These are phyloP conservation scores for Cerceris rybyensis DNA, from an alignment of 2,888 invertebrate genomes.

Conservation along the genomic window DNA sequence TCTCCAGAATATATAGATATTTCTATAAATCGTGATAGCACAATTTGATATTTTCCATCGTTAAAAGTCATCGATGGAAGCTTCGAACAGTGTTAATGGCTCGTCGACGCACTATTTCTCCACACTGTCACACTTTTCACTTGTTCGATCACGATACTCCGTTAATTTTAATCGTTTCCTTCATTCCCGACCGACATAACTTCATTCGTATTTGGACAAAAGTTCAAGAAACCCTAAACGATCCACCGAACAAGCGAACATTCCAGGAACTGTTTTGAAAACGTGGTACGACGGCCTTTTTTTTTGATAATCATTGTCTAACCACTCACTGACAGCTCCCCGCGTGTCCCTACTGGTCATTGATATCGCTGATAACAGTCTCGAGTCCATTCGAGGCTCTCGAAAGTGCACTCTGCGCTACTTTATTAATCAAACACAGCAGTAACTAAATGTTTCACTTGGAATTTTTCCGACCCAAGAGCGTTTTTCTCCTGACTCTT, in stretches of 20 bases:
- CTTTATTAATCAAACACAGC: constrained; percentile 63
- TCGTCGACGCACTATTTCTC: too few species aligned
- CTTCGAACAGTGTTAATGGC: too few species aligned
- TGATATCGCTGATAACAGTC: constrained; percentile 69
- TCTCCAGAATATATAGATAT: not conserved
- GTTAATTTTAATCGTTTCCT: too few species aligned
- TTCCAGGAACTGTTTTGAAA: constrained; percentile 39
- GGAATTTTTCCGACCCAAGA: not conserved
- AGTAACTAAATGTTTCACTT: not conserved
- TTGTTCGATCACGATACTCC: too few species aligned
- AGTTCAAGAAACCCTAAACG: not conserved
- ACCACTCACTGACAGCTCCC: constrained; percentile 49
- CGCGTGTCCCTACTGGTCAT: constrained; percentile 48
- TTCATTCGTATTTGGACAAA: not conserved
- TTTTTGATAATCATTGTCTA: constrained; percentile 52
- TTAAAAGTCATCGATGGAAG: too few species aligned
- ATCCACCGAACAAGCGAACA: not conserved
- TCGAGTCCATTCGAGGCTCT: constrained; percentile 48
- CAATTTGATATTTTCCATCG: too few species aligned
- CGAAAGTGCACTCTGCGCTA: constrained; percentile 58
- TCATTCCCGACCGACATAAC: too few species aligned
- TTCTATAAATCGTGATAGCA: not conserved
- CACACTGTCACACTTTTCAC: too few species aligned
- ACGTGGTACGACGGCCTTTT: constrained; percentile 25
- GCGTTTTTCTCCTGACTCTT: not conserved